Percentiles rank a stretch among this genome's conserved stretches.
phyloP scores from a whole-genome alignment of 2,888 invertebrate genomes.

The Buathra laborator region DNA sequence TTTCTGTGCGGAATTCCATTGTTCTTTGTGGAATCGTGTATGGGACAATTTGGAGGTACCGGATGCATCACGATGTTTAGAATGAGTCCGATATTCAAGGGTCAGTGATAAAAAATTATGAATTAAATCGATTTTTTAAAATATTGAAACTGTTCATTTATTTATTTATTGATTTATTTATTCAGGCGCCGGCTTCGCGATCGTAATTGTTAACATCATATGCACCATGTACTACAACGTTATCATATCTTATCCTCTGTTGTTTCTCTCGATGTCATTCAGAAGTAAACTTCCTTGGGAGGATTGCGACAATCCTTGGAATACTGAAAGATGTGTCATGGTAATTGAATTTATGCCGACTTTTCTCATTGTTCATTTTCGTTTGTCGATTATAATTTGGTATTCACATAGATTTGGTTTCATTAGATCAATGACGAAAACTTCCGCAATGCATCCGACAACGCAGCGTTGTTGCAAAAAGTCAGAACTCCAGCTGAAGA shows the following conservation, averaged over 20 bases:
- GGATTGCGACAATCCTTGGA: constrained; percentile 93
- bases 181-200: constrained; percentile 94
- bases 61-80: constrained; percentile 94
- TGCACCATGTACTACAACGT: constrained; percentile 94
- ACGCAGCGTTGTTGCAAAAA: constrained; percentile 78
- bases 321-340: constrained; percentile 91
- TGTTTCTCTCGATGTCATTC: constrained; percentile 92
- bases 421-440: constrained; percentile 81
- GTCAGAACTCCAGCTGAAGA: constrained; percentile 92
- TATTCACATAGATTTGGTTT: background rate
- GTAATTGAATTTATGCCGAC: constrained; percentile 79
- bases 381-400: background rate
- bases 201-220: constrained; percentile 92
- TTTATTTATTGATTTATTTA: too few species aligned
- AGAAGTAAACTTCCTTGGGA: constrained; percentile 91
- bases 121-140: background rate
- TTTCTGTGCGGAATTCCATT: constrained; percentile 94
- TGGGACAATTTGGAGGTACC: constrained; percentile 94
- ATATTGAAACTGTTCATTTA: too few species aligned
- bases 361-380: background rate
- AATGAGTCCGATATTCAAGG: constrained; percentile 94
- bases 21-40: constrained; percentile 94
- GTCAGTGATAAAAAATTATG: constrained; percentile 84
- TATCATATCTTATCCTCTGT: constrained; percentile 93
- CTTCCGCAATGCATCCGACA: constrained; percentile 80